Evolutionary conservation across 37 sponge, comb jelly and placozoan species (phyloP).

Genomic region (Mnemiopsis leidyi): DNA sequence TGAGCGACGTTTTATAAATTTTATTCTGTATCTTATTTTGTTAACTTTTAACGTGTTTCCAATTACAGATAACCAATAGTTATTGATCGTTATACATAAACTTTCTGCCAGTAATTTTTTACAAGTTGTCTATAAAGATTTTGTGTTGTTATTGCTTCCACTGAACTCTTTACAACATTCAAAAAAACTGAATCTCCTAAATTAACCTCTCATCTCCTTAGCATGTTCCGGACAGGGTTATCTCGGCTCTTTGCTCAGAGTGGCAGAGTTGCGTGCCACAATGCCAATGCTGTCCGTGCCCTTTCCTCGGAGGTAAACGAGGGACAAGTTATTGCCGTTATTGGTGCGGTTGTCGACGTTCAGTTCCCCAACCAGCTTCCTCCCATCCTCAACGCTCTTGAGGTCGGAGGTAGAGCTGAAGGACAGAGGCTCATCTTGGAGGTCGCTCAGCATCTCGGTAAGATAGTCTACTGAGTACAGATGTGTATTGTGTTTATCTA

Average conservation of each 20-base stretch:
- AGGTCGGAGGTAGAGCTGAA: conserved; percentile 77
- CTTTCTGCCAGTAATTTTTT: not conserved
- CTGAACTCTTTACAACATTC: too few relatives aligned
- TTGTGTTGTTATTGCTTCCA: not conserved
- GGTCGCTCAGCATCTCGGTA: conserved; percentile 97
- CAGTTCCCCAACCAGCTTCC: conserved; percentile 97
- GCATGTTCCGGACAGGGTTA: conserved; percentile 57
- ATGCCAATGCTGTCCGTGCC: not conserved
- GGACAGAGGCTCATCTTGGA: conserved; percentile 82
- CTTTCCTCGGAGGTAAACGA: conserved; percentile 45
- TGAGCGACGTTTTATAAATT: conserved; percentile 19
- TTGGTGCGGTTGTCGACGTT: conserved; percentile 99
- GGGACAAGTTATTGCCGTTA: conserved; percentile 93
- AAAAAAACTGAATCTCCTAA: too few relatives aligned
- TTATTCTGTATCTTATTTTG: not conserved
- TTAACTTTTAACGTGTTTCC: not conserved
- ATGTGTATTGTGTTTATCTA: not conserved
- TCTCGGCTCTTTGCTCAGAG: conserved; percentile 42
- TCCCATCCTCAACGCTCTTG: conserved; percentile 95
- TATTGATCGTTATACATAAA: not conserved
- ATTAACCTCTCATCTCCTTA: not conserved
- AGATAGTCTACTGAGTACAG: too few relatives aligned
- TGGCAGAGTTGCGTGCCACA: conserved; percentile 11
- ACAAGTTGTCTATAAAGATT: not conserved
- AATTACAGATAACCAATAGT: not conserved